Percentiles rank a stretch among this genome's conserved stretches.
These are phyloP conservation scores for Phallusia fumigata DNA, from an alignment of 23 tunicate species.

Conservation along the genomic window DNA sequence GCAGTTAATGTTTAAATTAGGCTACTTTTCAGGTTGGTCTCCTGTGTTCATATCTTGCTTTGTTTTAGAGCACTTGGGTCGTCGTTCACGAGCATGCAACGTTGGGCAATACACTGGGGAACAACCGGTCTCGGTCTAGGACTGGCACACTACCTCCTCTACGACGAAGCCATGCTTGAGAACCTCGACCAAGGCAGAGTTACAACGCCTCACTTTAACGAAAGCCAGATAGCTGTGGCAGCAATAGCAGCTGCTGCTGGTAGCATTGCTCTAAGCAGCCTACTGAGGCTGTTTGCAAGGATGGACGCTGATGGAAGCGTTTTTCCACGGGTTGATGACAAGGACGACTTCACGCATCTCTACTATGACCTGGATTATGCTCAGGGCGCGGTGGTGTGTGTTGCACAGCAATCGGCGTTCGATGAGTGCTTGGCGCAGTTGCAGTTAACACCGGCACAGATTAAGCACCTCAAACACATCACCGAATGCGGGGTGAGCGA, in stretches of 20 bases:
- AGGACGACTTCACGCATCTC: conserved; percentile 72
- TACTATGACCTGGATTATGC: conserved; percentile 43
- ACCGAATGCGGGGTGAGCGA: conserved; percentile 36
- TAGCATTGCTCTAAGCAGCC: conserved; percentile 31
- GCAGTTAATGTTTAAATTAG: no score
- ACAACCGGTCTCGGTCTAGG: conserved; percentile 43
- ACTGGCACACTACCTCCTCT: conserved; percentile 44
- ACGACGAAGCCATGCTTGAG: conserved; percentile 27
- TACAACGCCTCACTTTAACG: conserved; percentile 11
- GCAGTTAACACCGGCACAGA: conserved; percentile 47
- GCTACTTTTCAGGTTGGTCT: no score
- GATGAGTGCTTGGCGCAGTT: conserved; percentile 42
- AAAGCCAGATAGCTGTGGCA: conserved; percentile 42
- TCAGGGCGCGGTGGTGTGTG: conserved; percentile 67
- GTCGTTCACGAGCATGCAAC: conserved; percentile 51
- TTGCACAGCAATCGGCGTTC: conserved; percentile 16
- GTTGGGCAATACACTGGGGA: conserved; percentile 58
- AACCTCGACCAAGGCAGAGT: conserved; percentile 6
- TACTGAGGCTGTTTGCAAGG: conserved; percentile 21
- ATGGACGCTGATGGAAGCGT: conserved; percentile 16
- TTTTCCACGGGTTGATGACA: conserved; percentile 71
- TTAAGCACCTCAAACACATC: conserved; percentile 50
- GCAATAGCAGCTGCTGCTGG: conserved; percentile 34
- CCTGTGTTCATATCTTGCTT: no score
- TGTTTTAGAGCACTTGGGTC: conserved; percentile 66